Percentiles rank a stretch among this genome's conserved stretches.
These are phyloP conservation scores for Eulemur rufifrons DNA, from an alignment of 2,113 vertebrate genomes.

Conservation along the genomic window DNA sequence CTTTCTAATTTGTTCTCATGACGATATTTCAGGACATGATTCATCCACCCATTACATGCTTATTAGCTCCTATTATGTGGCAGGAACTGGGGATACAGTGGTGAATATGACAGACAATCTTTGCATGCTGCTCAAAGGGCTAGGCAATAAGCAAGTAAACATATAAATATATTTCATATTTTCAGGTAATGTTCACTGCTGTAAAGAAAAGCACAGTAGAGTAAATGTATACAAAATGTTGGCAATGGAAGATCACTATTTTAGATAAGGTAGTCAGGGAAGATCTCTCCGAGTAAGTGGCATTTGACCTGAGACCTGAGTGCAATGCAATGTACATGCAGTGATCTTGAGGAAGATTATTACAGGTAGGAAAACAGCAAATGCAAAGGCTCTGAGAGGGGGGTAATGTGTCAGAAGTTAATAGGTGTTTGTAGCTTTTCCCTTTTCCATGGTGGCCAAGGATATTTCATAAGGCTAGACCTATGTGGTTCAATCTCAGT, in stretches of 20 bases:
- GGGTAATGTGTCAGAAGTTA: not conserved
- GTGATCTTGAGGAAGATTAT: not conserved
- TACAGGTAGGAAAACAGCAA: not conserved
- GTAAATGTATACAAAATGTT: not conserved
- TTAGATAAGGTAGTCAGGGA: not conserved
- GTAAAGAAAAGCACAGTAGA: not conserved
- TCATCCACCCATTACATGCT: slow-evolving; percentile 25
- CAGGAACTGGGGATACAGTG: not conserved
- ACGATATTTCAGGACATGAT: not conserved
- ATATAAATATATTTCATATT: not conserved
- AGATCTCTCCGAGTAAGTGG: not conserved
- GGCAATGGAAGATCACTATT: not conserved
- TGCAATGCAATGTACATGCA: not conserved
- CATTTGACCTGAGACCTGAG: not conserved
- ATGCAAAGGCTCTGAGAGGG: not conserved
- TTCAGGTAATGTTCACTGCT: not conserved
- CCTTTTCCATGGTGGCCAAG: not conserved
- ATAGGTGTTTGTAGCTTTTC: not conserved
- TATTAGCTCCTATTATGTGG: slow-evolving; percentile 4
- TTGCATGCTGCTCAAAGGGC: not conserved
- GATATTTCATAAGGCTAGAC: not conserved
- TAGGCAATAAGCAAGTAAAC: not conserved
- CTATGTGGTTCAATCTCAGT: not conserved
- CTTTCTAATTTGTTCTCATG: slow-evolving; percentile 24
- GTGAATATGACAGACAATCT: not conserved